Conservation (phyloP, 2,888 invertebrate species). For the Matsumyia berberina region DNA sequence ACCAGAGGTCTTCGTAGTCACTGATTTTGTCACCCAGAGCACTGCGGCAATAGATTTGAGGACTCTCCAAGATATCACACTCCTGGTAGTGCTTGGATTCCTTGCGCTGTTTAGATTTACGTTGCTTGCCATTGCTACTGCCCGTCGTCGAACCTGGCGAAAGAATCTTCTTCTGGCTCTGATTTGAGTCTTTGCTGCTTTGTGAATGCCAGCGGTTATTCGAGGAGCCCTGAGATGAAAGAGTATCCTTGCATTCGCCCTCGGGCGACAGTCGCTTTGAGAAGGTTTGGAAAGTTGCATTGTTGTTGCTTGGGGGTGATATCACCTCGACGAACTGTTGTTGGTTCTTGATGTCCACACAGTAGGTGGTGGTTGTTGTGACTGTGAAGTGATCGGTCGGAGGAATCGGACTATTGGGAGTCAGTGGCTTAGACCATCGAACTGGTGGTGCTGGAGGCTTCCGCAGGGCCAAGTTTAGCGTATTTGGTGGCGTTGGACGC, state of each 20-base stretch:
- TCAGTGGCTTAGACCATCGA: slow-evolving; percentile 92
- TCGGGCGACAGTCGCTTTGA: slow-evolving; percentile 90
- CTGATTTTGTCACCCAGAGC: slow-evolving; percentile 95
- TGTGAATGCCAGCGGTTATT: slow-evolving; percentile 82
- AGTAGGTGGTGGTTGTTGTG: slow-evolving; percentile 94
- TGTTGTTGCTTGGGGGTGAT: slow-evolving; percentile 81
- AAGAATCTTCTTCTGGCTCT: slow-evolving; percentile 84
- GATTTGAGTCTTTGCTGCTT: slow-evolving; percentile 86
- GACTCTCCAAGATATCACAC: slow-evolving; percentile 93
- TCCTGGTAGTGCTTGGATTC: slow-evolving; percentile 90
- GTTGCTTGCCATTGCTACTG: slow-evolving; percentile 84
- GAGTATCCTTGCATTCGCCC: slow-evolving; percentile 86
- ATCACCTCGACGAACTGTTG: slow-evolving; percentile 83
- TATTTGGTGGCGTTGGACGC: slow-evolving; percentile 93
- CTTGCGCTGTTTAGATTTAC: slow-evolving; percentile 86
- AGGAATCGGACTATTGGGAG: slow-evolving; percentile 84
- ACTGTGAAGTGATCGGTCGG: slow-evolving; percentile 90
- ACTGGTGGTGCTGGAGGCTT: slow-evolving; percentile 94
- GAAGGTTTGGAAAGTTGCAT: slow-evolving; percentile 86
- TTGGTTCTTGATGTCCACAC: slow-evolving; percentile 85
- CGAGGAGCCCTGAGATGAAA: slow-evolving; percentile 88
- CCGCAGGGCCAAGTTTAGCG: slow-evolving; percentile 87
- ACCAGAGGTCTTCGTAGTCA: slow-evolving; percentile 98
- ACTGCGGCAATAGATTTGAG: slow-evolving; percentile 92
- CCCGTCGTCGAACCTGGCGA: slow-evolving; percentile 82